Percentiles rank a stretch among this genome's conserved stretches.
Conservation (phyloP, 1,140 invertebrate genomes). For the Augochlora pura region DNA sequence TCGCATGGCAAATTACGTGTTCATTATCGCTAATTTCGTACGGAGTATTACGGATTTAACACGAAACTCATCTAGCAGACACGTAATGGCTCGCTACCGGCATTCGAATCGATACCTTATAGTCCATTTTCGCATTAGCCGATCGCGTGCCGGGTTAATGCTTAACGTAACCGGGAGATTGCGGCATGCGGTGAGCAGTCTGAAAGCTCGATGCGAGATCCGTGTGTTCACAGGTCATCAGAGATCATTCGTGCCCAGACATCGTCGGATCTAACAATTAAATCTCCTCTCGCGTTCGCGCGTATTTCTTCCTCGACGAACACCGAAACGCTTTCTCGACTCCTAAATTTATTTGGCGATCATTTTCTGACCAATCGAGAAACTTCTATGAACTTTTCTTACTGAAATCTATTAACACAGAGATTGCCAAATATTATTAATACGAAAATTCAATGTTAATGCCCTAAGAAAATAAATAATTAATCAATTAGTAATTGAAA, state of each 20-base stretch:
- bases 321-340: not conserved
- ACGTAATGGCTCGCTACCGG: not conserved
- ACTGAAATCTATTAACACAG: too few species aligned
- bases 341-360: not conserved
- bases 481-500: too few species aligned
- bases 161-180: conserved; percentile 14
- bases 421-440: too few species aligned
- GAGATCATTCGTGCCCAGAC: not conserved
- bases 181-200: conserved; percentile 48
- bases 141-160: conserved; percentile 41
- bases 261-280: not conserved
- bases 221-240: not conserved
- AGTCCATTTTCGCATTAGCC: not conserved
- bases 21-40: not conserved
- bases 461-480: too few species aligned
- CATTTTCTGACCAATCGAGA: not conserved
- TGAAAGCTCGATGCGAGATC: conserved; percentile 20
- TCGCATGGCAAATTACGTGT: not conserved
- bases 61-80: not conserved
- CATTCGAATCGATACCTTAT: not conserved
- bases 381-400: not conserved
- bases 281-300: too few species aligned
- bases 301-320: too few species aligned
- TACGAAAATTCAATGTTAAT: too few species aligned
- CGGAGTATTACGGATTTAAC: not conserved